Conservation (phyloP, 2,797 vertebrate genomes). For the Heliangelus exortis region DNA sequence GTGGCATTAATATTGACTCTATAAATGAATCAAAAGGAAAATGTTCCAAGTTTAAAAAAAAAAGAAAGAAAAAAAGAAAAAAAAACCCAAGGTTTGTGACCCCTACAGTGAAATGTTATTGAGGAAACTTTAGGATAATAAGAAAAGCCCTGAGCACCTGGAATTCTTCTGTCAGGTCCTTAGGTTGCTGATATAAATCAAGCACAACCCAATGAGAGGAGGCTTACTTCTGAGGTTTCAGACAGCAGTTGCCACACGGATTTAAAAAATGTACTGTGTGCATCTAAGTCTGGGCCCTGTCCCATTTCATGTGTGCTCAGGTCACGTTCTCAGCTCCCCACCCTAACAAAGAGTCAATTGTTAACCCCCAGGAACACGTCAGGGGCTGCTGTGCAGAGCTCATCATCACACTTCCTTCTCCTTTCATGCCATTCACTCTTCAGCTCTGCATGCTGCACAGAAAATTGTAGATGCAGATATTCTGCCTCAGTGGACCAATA, state of each 20-base stretch:
- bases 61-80: too few relatives aligned
- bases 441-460: background rate
- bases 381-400: background rate
- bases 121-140: background rate
- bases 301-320: background rate
- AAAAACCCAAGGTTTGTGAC: background rate
- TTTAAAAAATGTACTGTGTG: background rate
- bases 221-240: background rate
- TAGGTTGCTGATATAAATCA: background rate
- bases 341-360: background rate
- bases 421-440: background rate
- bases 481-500: background rate
- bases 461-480: background rate
- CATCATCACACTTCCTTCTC: background rate
- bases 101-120: background rate
- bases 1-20: background rate
- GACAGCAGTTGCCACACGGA: background rate
- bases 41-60: background rate
- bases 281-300: background rate
- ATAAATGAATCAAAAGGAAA: background rate
- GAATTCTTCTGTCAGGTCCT: background rate
- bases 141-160: background rate
- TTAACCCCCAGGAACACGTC: fast-evolving
- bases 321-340: background rate
- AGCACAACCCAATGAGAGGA: background rate